These are phyloP conservation scores for Ormyrus nitidulus DNA, from an alignment of 2,888 invertebrate genomes.

Conservation along the genomic window DNA sequence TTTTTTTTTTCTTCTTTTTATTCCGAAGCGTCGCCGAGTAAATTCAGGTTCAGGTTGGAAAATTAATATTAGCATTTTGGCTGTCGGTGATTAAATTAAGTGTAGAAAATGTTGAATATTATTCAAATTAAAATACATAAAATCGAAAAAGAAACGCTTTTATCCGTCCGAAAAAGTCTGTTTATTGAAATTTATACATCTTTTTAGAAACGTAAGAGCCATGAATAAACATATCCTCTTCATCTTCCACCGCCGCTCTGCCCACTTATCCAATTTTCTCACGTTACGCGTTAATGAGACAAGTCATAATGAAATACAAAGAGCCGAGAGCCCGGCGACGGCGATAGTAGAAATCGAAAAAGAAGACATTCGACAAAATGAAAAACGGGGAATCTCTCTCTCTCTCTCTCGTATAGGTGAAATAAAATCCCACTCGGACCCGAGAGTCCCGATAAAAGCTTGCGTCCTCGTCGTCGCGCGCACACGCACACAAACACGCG, in stretches of 20 bases:
- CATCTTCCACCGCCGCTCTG: background rate
- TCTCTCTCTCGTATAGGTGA: constrained; percentile 8
- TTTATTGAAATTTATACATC: no score
- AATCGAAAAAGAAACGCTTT: no score
- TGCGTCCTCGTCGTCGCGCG: background rate
- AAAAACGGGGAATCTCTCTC: background rate
- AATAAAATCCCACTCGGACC: constrained; percentile 44
- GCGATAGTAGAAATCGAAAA: background rate
- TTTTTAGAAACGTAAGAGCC: background rate
- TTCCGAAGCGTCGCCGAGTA: no score
- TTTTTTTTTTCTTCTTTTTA: constrained; percentile 7
- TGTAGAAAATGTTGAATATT: no score
- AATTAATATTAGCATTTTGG: no score
- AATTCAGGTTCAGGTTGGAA: no score
- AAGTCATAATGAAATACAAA: constrained; percentile 20
- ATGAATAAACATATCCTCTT: constrained; percentile 23
- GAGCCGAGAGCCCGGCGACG: background rate
- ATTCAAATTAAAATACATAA: no score
- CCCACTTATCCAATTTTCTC: constrained; percentile 29
- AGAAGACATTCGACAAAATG: background rate
- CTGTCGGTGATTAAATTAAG: no score
- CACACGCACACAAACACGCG: background rate
- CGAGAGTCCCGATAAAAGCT: constrained; percentile 25
- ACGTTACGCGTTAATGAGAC: constrained; percentile 52
- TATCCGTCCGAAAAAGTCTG: no score